phyloP scores from a whole-genome alignment of 1,140 invertebrate species.

The Penaeus chinensis region DNA sequence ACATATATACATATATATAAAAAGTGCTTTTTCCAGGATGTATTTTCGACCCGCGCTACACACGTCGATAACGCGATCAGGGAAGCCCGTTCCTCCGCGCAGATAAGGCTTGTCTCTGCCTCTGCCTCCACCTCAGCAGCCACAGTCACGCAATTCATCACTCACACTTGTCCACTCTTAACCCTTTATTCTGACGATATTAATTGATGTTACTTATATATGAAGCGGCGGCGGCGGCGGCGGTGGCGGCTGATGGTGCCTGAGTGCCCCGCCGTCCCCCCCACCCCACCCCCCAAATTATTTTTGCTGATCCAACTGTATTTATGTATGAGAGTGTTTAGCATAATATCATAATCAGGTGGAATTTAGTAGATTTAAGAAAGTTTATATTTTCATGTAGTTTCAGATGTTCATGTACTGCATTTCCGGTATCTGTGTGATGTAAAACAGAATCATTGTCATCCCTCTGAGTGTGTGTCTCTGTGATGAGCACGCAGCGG shows the following conservation, averaged over 20 bases:
- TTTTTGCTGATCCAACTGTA: conserved; percentile 38
- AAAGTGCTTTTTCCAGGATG: not conserved
- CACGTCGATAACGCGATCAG: too few relatives aligned
- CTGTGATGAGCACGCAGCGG: not conserved
- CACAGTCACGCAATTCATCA: not conserved
- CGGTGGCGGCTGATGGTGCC: not conserved
- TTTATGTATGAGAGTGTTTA: conserved; percentile 41
- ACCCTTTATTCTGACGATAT: not conserved
- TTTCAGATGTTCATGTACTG: conserved; percentile 43
- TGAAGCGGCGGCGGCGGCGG: conserved; percentile 15
- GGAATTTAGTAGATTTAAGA: conserved; percentile 19
- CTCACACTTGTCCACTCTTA: not conserved
- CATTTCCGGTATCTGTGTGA: conserved; percentile 34
- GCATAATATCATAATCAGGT: conserved; percentile 28
- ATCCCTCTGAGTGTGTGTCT: not conserved
- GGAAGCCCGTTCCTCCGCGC: too few relatives aligned
- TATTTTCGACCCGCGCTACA: too few relatives aligned
- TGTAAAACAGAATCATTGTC: conserved; percentile 13
- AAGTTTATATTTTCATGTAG: conserved; percentile 47
- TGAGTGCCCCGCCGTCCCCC: not conserved
- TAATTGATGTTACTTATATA: too few relatives aligned
- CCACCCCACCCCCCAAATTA: not conserved
- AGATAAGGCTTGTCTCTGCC: not conserved
- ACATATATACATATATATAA: conserved; percentile 20
- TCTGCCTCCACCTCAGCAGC: not conserved